Evolutionary conservation across 92 coral and sea anemone genomes (phyloP).

Genomic region (Diadumene lineata): DNA sequence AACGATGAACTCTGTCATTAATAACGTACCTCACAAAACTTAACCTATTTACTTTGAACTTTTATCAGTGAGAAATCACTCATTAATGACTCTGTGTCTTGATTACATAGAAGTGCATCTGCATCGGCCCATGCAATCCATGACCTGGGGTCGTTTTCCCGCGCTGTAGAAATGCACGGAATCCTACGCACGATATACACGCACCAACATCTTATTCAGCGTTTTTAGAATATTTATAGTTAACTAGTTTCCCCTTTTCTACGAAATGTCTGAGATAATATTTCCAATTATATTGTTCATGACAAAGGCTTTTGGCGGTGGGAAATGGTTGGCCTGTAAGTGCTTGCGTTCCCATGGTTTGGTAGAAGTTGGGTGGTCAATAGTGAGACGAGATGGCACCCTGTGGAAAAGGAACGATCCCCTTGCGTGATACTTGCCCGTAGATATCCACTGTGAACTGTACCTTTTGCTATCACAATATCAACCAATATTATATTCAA

Average conservation of each 20-base stretch:
- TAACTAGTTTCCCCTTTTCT: too few species aligned
- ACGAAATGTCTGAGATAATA: neutral
- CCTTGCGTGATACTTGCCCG: too few species aligned
- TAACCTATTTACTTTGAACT: neutral
- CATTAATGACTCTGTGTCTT: neutral
- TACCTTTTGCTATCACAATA: too few species aligned
- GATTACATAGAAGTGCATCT: neutral
- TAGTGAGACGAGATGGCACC: neutral
- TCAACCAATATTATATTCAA: too few species aligned
- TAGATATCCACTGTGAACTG: too few species aligned
- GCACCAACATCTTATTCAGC: slow-evolving; percentile 20
- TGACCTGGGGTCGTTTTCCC: slow-evolving; percentile 28
- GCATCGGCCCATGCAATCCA: neutral
- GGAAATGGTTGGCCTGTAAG: neutral
- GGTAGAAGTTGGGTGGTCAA: neutral
- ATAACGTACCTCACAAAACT: neutral
- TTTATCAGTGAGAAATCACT: neutral
- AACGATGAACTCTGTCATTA: neutral
- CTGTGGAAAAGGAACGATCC: neutral
- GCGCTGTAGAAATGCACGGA: slow-evolving; percentile 15
- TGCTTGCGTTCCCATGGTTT: neutral
- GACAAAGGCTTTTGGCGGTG: neutral
- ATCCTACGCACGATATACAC: neutral
- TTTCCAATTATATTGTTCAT: neutral
- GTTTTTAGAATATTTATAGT: neutral